Percentiles rank a stretch among this genome's conserved stretches.
Conservation (phyloP, 2,888 invertebrate genomes). For the Hypsopygia costalis region DNA sequence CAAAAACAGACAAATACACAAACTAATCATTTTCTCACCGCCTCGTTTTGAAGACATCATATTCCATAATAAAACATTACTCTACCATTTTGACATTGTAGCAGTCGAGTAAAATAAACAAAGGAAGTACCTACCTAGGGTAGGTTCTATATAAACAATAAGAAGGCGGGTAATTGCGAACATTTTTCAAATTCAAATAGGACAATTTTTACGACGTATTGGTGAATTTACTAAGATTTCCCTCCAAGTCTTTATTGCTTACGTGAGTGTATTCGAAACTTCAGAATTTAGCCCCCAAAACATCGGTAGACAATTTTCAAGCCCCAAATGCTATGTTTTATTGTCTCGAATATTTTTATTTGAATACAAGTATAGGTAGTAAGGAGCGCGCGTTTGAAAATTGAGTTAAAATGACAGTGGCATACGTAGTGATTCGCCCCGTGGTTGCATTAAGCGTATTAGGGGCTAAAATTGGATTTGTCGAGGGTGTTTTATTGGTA, state of each 20-base stretch:
- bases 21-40: too few relatives aligned
- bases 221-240: slow-evolving; percentile 44
- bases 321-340: slow-evolving; percentile 70
- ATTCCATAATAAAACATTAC: too few relatives aligned
- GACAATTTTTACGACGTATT: slow-evolving; percentile 12
- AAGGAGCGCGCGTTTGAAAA: slow-evolving; percentile 55
- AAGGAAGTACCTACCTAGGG: too few relatives aligned
- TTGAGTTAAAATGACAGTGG: slow-evolving; percentile 80
- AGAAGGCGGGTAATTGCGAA: too few relatives aligned
- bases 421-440: slow-evolving; percentile 77
- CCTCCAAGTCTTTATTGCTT: slow-evolving; percentile 59
- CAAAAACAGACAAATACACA: too few relatives aligned
- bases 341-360: slow-evolving; percentile 69
- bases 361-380: slow-evolving; percentile 43
- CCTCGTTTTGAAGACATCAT: too few relatives aligned
- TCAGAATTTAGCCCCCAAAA: slow-evolving; percentile 41
- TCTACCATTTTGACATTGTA: too few relatives aligned
- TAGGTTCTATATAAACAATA: too few relatives aligned
- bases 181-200: too few relatives aligned
- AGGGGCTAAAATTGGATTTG: slow-evolving; percentile 78
- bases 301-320: slow-evolving; percentile 48
- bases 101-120: too few relatives aligned
- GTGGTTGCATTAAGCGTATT: slow-evolving; percentile 76
- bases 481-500: slow-evolving; percentile 73
- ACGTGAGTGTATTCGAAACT: slow-evolving; percentile 62